A percentile compares a stretch with the other conserved stretches of the same genome.
These are phyloP conservation scores for Monopterus albus DNA, from an alignment of 2,113 vertebrate genomes.

Conservation along the genomic window DNA sequence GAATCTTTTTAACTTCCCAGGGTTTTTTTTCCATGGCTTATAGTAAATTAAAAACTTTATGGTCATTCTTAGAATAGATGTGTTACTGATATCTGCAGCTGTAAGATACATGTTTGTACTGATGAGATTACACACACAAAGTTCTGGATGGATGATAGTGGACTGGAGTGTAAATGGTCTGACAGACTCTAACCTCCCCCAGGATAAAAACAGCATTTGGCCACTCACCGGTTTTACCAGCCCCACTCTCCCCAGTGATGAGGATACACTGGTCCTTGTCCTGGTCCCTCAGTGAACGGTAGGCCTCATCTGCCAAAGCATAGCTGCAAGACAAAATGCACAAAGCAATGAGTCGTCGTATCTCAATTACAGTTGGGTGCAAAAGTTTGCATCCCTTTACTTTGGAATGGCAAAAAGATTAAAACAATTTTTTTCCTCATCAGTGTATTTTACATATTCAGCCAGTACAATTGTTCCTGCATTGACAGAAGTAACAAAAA, in stretches of 20 bases:
- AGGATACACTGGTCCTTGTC: conserved; percentile 99
- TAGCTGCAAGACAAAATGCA: conserved; percentile 85
- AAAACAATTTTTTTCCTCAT: too few relatives aligned
- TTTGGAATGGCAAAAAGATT: too few relatives aligned
- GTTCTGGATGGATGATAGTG: neutral
- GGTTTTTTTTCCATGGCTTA: too few relatives aligned
- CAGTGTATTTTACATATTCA: too few relatives aligned
- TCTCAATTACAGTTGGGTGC: too few relatives aligned
- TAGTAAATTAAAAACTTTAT: neutral
- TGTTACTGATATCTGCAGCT: neutral
- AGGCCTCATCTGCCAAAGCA: conserved; percentile 96
- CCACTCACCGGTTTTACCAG: conserved; percentile 94
- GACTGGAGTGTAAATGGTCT: neutral
- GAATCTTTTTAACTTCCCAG: neutral
- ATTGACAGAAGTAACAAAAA: too few relatives aligned
- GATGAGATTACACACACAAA: too few relatives aligned
- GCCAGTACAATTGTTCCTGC: too few relatives aligned
- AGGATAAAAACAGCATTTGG: neutral
- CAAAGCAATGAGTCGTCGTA: neutral
- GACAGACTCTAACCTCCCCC: neutral
- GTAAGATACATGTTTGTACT: too few relatives aligned
- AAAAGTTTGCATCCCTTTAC: too few relatives aligned
- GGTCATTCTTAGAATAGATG: neutral
- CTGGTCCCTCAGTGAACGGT: conserved; percentile 96
- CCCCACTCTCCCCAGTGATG: conserved; percentile 97